Percentiles rank a stretch among this genome's conserved stretches.
Evolutionary conservation across 2,797 vertebrate genomes (phyloP).

Genomic region (Rousettus madagascariensis): DNA sequence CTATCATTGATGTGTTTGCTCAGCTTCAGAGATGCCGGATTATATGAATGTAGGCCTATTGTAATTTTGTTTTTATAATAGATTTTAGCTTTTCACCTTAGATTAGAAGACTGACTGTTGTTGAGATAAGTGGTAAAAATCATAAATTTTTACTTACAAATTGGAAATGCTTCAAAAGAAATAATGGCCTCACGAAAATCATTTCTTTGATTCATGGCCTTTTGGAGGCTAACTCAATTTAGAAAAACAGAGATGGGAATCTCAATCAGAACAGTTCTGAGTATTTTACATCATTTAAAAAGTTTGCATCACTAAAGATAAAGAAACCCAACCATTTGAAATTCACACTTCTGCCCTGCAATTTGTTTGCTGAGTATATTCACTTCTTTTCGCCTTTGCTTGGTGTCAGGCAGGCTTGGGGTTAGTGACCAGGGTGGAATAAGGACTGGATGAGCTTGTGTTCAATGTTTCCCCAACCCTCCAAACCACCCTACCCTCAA

Average conservation of each 20-base stretch:
- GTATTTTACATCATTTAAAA: neutral
- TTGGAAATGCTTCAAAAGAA: slow-evolving; percentile 12
- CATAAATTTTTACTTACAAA: neutral
- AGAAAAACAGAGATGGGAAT: slow-evolving; percentile 33
- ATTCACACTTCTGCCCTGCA: neutral
- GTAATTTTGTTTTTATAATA: neutral
- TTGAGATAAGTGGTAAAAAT: neutral
- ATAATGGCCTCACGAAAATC: neutral
- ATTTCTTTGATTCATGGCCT: neutral
- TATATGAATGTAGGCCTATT: neutral
- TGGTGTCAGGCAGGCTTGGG: neutral
- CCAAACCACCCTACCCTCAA: neutral
- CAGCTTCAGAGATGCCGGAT: neutral
- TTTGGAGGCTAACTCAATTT: neutral
- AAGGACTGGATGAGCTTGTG: neutral
- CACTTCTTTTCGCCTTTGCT: neutral
- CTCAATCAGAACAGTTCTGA: slow-evolving; percentile 23
- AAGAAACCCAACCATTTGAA: neutral
- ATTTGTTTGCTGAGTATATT: neutral
- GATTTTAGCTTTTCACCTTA: slow-evolving; percentile 17
- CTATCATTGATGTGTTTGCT: neutral
- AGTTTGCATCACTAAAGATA: neutral
- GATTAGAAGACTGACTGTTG: neutral
- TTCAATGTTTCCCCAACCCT: neutral
- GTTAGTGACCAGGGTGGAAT: neutral